Conservation (phyloP, 2,888 invertebrate genomes). For the Tridacna gigas region DNA sequence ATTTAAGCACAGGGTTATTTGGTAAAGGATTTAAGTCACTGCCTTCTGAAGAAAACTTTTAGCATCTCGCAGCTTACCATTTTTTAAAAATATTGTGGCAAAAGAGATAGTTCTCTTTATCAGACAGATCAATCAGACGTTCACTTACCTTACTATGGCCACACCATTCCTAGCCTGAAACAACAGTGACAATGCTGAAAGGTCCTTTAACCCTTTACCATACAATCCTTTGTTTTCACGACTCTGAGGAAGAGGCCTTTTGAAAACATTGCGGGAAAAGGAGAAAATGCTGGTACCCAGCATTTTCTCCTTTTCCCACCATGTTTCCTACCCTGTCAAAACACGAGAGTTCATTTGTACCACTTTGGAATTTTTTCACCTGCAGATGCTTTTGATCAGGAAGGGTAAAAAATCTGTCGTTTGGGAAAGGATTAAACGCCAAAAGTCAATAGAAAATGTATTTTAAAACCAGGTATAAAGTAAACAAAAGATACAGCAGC, state of each 20-base stretch:
- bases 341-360: too few relatives aligned
- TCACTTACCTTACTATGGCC: slow-evolving; percentile 88
- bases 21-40: not conserved
- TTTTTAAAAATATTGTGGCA: not conserved
- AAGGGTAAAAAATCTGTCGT: too few relatives aligned
- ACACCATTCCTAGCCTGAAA: slow-evolving; percentile 89
- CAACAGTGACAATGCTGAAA: not conserved
- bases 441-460: too few relatives aligned
- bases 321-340: too few relatives aligned
- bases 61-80: not conserved
- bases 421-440: too few relatives aligned
- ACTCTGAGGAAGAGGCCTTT: not conserved
- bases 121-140: not conserved
- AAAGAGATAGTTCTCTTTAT: not conserved
- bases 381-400: too few relatives aligned
- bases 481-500: too few relatives aligned
- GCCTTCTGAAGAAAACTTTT: not conserved
- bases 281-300: too few relatives aligned
- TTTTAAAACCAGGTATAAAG: too few relatives aligned
- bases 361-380: too few relatives aligned
- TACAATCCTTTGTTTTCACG: not conserved
- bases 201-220: not conserved
- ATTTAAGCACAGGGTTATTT: too few relatives aligned
- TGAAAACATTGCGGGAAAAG: not conserved
- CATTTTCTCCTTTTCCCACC: too few relatives aligned